A percentile compares a stretch with the other conserved stretches of the same genome.
Conservation (phyloP, 2,113 vertebrate genomes). For the Chionodraco myersi region DNA sequence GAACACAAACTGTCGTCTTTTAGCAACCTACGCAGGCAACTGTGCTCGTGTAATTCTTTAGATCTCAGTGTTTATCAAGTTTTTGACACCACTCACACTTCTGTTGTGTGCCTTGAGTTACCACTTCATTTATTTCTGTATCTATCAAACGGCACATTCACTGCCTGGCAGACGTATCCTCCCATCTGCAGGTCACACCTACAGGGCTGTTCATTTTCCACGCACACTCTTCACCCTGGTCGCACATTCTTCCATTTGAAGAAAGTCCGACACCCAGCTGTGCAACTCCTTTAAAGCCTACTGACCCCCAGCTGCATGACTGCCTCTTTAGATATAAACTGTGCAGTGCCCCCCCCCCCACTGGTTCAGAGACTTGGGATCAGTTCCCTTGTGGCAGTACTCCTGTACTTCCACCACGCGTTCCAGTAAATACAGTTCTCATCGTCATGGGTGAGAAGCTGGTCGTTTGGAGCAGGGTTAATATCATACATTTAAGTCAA, state of each 20-base stretch:
- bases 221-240: slow-evolving; percentile 49
- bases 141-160: slow-evolving; percentile 46
- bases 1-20: slow-evolving; percentile 44
- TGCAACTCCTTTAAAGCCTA: slow-evolving; percentile 58
- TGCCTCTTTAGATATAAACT: slow-evolving; percentile 61
- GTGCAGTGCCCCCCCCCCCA: slow-evolving; percentile 31
- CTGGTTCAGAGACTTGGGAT: slow-evolving; percentile 52
- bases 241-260: slow-evolving; percentile 52
- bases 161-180: slow-evolving; percentile 57
- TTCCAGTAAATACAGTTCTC: slow-evolving; percentile 50
- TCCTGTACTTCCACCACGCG: slow-evolving; percentile 24
- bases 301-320: slow-evolving; percentile 63
- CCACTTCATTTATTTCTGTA: slow-evolving; percentile 38
- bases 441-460: slow-evolving; percentile 43
- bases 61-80: slow-evolving; percentile 39
- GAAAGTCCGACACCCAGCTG: slow-evolving; percentile 59
- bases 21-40: slow-evolving; percentile 38
- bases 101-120: slow-evolving; percentile 35
- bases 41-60: slow-evolving; percentile 44
- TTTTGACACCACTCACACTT: slow-evolving; percentile 53
- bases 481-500: too few species aligned
- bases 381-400: slow-evolving; percentile 40
- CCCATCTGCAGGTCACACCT: slow-evolving; percentile 48
- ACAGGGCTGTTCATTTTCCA: slow-evolving; percentile 54
- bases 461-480: not conserved